phyloP scores from a whole-genome alignment of 2,113 vertebrate species.

The Tiliqua scincoides region DNA sequence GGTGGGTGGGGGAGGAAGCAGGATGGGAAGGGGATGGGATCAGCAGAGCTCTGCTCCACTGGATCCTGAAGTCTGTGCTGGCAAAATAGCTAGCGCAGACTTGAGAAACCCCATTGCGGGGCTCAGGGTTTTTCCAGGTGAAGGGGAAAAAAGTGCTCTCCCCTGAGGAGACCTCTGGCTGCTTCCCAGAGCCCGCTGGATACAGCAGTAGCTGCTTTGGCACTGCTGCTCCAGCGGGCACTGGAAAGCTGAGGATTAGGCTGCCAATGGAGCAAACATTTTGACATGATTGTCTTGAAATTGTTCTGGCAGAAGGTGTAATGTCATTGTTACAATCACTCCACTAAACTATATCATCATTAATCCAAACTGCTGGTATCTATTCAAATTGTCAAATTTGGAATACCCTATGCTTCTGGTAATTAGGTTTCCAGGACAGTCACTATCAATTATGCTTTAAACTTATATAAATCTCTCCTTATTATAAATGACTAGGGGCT shows the following conservation, averaged over 20 bases:
- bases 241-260: too few species aligned
- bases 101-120: too few species aligned
- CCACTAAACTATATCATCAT: slow-evolving; percentile 35
- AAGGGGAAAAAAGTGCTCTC: too few species aligned
- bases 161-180: too few species aligned
- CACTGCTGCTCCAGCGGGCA: too few species aligned
- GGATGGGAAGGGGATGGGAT: too few species aligned
- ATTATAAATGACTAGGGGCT: too few species aligned
- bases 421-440: slow-evolving; percentile 28
- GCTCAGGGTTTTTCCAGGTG: too few species aligned
- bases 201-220: too few species aligned
- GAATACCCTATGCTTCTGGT: slow-evolving; percentile 21
- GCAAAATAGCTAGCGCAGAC: too few species aligned
- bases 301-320: not conserved
- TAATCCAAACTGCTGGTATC: slow-evolving; percentile 33
- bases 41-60: not conserved
- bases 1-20: too few species aligned
- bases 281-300: not conserved
- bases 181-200: too few species aligned
- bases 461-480: slow-evolving; percentile 1
- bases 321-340: slow-evolving; percentile 2
- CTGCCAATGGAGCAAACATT: not conserved
- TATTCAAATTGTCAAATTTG: slow-evolving; percentile 38
- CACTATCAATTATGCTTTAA: slow-evolving; percentile 37
- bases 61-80: not conserved